phyloP scores from a whole-genome alignment of 2,113 vertebrate genomes.

The Camelus bactrianus region DNA sequence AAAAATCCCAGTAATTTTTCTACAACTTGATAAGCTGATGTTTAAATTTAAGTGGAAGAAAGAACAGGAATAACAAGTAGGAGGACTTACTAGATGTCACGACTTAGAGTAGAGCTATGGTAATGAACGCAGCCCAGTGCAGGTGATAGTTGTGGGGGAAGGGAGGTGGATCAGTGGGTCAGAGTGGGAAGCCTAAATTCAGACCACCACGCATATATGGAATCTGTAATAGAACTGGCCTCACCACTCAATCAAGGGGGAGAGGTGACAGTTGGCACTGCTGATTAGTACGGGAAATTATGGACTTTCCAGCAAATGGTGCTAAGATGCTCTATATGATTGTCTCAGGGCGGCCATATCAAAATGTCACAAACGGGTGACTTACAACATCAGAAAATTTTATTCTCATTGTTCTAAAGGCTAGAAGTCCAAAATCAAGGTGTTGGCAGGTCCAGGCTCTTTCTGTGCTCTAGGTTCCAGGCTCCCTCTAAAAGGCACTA shows the following conservation, averaged over 20 bases:
- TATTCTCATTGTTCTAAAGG: neutral
- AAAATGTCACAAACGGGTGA: neutral
- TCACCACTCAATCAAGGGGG: neutral
- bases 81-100: neutral
- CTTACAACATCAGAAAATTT: neutral
- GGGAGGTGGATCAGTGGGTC: neutral
- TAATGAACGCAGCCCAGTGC: neutral
- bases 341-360: neutral
- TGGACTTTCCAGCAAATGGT: neutral
- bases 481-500: neutral
- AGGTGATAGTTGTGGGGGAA: no score
- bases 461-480: neutral
- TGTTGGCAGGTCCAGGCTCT: neutral
- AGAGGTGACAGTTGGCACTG: neutral
- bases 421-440: neutral
- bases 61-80: neutral
- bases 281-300: neutral
- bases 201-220: rapidly evolving
- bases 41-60: neutral
- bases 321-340: neutral
- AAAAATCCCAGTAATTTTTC: neutral
- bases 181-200: neutral
- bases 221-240: neutral
- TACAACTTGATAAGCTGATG: neutral
- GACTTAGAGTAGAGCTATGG: neutral